phyloP scores from a whole-genome alignment of 2,888 invertebrate genomes.

The Euzophera pinguis region DNA sequence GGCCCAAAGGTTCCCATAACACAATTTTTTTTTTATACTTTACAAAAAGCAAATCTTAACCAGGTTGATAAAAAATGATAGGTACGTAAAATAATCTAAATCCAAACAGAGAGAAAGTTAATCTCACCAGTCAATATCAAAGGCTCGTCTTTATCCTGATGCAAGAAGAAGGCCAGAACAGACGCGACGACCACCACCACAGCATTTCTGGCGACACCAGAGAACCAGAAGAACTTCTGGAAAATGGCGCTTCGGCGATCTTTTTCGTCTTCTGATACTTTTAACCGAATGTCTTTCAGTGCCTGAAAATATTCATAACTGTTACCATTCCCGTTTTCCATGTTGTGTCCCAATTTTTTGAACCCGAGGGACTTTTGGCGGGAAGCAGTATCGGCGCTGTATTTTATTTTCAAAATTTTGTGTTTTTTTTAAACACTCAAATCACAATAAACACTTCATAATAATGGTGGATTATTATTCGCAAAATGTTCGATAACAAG shows the following conservation, averaged over 20 bases:
- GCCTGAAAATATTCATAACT: constrained; percentile 57
- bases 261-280: constrained; percentile 49
- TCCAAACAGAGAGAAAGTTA: neutral
- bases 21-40: no score
- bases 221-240: constrained; percentile 79
- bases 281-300: constrained; percentile 76
- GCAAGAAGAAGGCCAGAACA: constrained; percentile 76
- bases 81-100: neutral
- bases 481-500: no score
- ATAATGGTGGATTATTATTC: no score
- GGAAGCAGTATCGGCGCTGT: no score
- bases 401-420: no score
- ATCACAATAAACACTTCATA: no score
- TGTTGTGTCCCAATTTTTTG: no score
- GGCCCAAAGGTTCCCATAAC: no score
- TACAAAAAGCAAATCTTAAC: no score
- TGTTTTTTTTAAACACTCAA: no score
- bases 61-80: neutral
- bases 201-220: constrained; percentile 85
- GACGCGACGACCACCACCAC: constrained; percentile 83
- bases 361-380: no score
- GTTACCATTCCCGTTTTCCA: no score
- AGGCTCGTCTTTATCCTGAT: constrained; percentile 65
- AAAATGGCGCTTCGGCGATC: constrained; percentile 42
- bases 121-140: constrained; percentile 80